A percentile compares a stretch with the other conserved stretches of the same genome.
Conservation (phyloP, 2,888 invertebrate genomes). For the Rhyacophila evoluta region DNA sequence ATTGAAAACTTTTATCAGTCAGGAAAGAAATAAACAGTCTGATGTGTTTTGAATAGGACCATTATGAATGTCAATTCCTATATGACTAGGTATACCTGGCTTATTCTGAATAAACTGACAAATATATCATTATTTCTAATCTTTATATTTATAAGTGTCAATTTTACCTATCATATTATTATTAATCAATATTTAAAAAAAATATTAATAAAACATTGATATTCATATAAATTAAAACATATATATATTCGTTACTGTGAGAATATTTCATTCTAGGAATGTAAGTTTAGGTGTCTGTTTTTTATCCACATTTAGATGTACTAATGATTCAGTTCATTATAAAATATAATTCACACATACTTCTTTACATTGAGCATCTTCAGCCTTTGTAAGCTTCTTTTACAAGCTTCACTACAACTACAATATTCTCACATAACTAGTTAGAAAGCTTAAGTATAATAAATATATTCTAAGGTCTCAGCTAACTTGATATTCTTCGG, state of each 20-base stretch:
- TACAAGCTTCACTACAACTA: conserved; percentile 44
- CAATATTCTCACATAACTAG: conserved; percentile 38
- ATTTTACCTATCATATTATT: conserved; percentile 48
- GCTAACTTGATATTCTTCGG: neutral
- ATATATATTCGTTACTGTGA: conserved; percentile 42
- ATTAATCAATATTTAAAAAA: conserved; percentile 43
- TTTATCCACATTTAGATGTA: conserved; percentile 50
- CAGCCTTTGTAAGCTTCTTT: conserved; percentile 46
- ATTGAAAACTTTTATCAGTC: neutral
- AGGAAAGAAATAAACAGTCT: conserved; percentile 24
- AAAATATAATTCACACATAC: conserved; percentile 31
- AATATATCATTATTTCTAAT: conserved; percentile 55
- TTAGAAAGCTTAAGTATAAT: conserved; percentile 41
- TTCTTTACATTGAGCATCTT: conserved; percentile 35
- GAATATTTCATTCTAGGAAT: conserved; percentile 44
- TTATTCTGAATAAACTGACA: conserved; percentile 56
- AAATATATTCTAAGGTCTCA: conserved; percentile 26
- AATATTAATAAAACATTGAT: conserved; percentile 38
- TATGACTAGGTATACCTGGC: conserved; percentile 33
- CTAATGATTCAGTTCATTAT: conserved; percentile 34
- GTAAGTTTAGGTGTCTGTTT: conserved; percentile 54
- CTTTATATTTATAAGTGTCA: conserved; percentile 54
- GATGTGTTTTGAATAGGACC: conserved; percentile 37
- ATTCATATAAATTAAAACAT: conserved; percentile 23
- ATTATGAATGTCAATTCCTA: conserved; percentile 48